Percentiles rank a stretch among this genome's conserved stretches.
These are phyloP conservation scores for Lucilia sericata DNA, from an alignment of 1,140 invertebrate genomes.

Conservation along the genomic window DNA sequence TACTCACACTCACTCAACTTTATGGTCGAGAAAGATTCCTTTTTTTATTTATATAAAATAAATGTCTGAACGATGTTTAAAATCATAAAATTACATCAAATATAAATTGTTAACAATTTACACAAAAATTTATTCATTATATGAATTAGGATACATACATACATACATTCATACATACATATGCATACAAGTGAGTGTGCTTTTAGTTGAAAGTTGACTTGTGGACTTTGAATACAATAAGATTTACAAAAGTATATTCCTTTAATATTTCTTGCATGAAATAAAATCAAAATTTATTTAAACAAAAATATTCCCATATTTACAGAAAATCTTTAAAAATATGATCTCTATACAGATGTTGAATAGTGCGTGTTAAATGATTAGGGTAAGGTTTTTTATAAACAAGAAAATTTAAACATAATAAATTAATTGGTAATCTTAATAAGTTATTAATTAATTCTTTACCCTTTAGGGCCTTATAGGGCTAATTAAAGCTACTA, in stretches of 20 bases:
- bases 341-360: not conserved
- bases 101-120: constrained; percentile 19
- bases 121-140: constrained; percentile 27
- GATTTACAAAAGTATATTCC: not conserved
- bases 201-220: no score
- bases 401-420: no score
- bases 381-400: not conserved
- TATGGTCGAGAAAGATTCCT: not conserved
- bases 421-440: no score
- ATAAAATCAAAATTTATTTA: not conserved
- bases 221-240: not conserved
- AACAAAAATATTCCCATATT: constrained; percentile 29
- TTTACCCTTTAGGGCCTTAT: no score
- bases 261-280: not conserved
- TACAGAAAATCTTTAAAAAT: constrained; percentile 26
- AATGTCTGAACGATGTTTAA: constrained; percentile 8
- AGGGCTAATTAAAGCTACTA: no score
- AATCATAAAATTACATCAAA: constrained; percentile 20
- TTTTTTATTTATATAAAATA: not conserved
- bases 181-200: not conserved
- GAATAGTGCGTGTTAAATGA: not conserved
- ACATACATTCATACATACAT: not conserved
- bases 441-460: no score
- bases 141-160: no score
- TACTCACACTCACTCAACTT: not conserved